A percentile compares a stretch with the other conserved stretches of the same genome.
Evolutionary conservation across 2,888 invertebrate species (phyloP).

Genomic region (Apocheima hispidaria): DNA sequence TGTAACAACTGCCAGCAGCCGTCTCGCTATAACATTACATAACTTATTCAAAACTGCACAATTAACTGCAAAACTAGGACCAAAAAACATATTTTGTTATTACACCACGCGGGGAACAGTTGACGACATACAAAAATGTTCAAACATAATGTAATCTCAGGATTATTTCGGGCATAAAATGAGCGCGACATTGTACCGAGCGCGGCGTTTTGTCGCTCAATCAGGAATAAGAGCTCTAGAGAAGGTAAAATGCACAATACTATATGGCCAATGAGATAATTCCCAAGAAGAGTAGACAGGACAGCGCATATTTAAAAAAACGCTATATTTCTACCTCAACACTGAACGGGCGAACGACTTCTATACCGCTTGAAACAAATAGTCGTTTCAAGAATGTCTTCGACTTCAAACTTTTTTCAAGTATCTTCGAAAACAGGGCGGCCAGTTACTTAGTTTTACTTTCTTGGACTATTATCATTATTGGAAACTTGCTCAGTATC

Average conservation of each 20-base stretch:
- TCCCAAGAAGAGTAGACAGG: constrained; percentile 23
- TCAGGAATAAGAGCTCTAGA: constrained; percentile 21
- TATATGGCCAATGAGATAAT: constrained; percentile 35
- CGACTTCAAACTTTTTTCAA: no score
- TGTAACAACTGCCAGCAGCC: constrained; percentile 70
- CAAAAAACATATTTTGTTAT: background rate
- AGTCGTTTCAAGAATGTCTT: background rate
- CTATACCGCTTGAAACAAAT: constrained; percentile 7
- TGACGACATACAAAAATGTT: constrained; percentile 7
- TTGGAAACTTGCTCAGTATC: background rate
- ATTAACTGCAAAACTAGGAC: no score
- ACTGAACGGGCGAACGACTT: constrained; percentile 21
- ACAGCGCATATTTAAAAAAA: constrained; percentile 29
- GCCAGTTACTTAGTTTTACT: background rate
- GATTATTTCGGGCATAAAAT: constrained; percentile 57
- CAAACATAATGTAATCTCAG: constrained; percentile 52
- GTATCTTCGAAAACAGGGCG: no score
- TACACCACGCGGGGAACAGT: no score
- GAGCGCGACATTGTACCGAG: constrained; percentile 53
- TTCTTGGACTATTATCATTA: background rate
- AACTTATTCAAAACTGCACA: constrained; percentile 1
- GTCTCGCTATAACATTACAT: constrained; percentile 20
- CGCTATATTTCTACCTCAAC: constrained; percentile 27
- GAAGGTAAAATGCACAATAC: constrained; percentile 31
- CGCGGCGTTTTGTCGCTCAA: constrained; percentile 47